Base-by-base conservation (phyloP, 1,140 invertebrate genomes). In the Phthorimaea operculella region DNA sequence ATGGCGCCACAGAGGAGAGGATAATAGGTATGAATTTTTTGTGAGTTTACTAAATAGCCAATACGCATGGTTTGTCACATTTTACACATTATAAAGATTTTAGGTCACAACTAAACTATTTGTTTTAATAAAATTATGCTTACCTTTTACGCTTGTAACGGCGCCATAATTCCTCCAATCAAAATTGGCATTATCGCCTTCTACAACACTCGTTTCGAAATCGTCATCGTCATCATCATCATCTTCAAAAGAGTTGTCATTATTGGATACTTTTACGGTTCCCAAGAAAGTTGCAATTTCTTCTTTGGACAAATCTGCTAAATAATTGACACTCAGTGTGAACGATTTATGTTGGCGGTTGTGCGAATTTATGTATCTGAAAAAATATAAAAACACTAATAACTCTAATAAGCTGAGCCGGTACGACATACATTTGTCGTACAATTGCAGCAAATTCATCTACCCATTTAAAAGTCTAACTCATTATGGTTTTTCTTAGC, bases 311-410 rank as follows among this genome's bases (percentile, higher is more conserved):
- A 45, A 33, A 47, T 57, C 55, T n/a, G 55, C 44, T 18, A 57
- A 33, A 16, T 52, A 49, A 28, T 57, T 57, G 5, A 57, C 14
- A 18, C 48, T 21, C 14, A 57, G 12, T 4, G 49, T 28, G 34
- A 42, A 57, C 7, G 55, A 57, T 47, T 44, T 36, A 18, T 57
- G 48, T 33, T 36, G 15, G 4, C 39, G 16, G 44, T 55, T 55
- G 10, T 39, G 16, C 14, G 54, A 55, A 49, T 55, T 49, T n/a
- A 55, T 55, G n/a, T 36, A 50, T 42, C 54, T 55, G 47, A 50
- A 55, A 55, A 28, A 28, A 28, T 28, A 28, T n/a, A n/a, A n/a
- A n/a, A n/a, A n/a, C n/a, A n/a, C n/a, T n/a, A n/a, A n/a, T n/a
- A n/a, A n/a, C n/a, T n/a, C n/a, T n/a, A n/a, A n/a, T n/a, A n/a